Percentiles rank a stretch among this genome's conserved stretches.
phyloP scores from a whole-genome alignment of 2,888 invertebrate genomes.

The Pardosa pseudoannulata region DNA sequence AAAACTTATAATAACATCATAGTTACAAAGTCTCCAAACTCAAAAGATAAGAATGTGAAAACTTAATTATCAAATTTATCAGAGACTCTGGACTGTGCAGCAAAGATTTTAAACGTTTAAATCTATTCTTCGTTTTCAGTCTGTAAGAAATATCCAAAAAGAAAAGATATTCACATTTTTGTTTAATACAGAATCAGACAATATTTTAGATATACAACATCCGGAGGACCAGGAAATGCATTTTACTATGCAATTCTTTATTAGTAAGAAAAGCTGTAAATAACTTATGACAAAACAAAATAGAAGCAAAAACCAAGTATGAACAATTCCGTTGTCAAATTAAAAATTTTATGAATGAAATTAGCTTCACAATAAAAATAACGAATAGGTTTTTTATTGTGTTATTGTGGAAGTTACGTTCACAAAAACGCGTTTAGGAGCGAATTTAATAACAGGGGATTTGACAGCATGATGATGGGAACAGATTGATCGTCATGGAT shows the following conservation, averaged over 20 bases:
- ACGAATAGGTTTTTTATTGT: neutral
- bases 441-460: neutral
- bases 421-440: neutral
- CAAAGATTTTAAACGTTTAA: too few relatives aligned
- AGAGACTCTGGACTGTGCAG: too few relatives aligned
- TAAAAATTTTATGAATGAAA: neutral
- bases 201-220: neutral
- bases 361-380: neutral
- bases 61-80: too few relatives aligned
- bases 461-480: constrained; percentile 4
- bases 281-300: neutral
- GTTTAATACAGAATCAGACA: too few relatives aligned
- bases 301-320: neutral
- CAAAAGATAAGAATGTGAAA: too few relatives aligned
- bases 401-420: neutral
- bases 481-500: constrained; percentile 2
- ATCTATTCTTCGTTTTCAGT: too few relatives aligned
- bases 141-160: too few relatives aligned
- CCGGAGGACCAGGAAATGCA: neutral
- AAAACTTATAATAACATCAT: too few relatives aligned
- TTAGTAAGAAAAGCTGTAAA: neutral
- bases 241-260: neutral
- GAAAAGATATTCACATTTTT: too few relatives aligned
- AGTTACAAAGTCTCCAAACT: too few relatives aligned
- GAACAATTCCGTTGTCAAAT: neutral